Evolutionary conservation across 1,140 invertebrate genomes (phyloP).

Genomic region (Zeugodacus cucurbitae): DNA sequence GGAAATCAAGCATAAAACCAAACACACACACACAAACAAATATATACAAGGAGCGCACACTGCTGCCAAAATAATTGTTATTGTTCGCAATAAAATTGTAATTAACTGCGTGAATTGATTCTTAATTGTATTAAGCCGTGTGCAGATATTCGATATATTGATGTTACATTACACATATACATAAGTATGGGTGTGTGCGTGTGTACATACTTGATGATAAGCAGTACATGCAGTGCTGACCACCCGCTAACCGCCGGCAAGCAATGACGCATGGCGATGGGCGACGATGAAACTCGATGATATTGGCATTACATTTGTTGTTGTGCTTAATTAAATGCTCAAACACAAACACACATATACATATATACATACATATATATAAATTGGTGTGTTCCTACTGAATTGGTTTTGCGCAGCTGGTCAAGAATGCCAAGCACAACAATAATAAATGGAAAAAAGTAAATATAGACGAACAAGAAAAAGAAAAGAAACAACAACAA

Average conservation of each 20-base stretch:
- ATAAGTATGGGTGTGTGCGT: too few species aligned
- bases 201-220: background rate
- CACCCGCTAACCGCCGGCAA: background rate
- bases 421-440: background rate
- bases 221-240: background rate
- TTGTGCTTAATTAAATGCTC: slow-evolving; percentile 22
- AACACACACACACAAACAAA: background rate
- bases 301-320: background rate
- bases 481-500: background rate
- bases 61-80: slow-evolving; percentile 34
- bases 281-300: background rate
- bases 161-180: background rate
- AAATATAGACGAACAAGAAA: background rate
- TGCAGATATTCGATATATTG: background rate
- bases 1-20: background rate
- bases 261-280: background rate
- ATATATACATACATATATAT: background rate
- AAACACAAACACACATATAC: background rate
- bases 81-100: slow-evolving; percentile 32
- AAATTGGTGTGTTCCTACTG: background rate
- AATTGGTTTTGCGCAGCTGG: background rate
- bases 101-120: slow-evolving; percentile 36
- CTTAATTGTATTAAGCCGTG: slow-evolving; percentile 25
- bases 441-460: background rate
- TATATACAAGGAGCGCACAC: background rate